Percentiles rank a stretch among this genome's conserved stretches.
Evolutionary conservation across 2,797 vertebrate species (phyloP).

Genomic region (Hydrolagus colliei): DNA sequence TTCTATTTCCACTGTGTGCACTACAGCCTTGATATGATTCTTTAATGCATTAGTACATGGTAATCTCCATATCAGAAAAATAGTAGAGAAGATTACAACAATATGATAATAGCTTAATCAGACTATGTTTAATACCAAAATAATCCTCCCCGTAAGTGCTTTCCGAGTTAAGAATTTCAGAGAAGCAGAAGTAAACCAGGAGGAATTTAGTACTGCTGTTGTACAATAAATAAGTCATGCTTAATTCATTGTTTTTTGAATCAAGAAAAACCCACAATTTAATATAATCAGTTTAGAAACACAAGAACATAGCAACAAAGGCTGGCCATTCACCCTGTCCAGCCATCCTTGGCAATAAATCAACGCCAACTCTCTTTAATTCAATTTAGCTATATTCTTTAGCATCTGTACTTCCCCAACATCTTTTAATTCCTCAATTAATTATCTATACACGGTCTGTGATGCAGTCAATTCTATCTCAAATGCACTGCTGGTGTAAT

Average conservation of each 20-base stretch:
- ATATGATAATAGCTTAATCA: neutral
- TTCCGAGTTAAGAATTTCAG: neutral
- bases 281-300: neutral
- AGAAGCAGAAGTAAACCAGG: neutral
- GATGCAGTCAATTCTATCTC: no score
- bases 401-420: no score
- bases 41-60: neutral
- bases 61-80: neutral
- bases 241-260: neutral
- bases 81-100: neutral
- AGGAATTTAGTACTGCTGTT: neutral
- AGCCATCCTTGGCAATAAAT: no score
- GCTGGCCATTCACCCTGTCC: no score
- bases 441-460: no score
- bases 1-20: no score
- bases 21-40: no score
- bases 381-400: no score
- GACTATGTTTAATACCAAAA: neutral
- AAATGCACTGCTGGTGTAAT: no score
- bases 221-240: neutral
- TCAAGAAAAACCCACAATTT: neutral
- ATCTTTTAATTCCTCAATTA: no score
- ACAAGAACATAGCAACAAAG: neutral
- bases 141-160: neutral
- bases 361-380: no score